Conservation (phyloP, 2,888 invertebrate genomes). For the Achlya flavicornis region DNA sequence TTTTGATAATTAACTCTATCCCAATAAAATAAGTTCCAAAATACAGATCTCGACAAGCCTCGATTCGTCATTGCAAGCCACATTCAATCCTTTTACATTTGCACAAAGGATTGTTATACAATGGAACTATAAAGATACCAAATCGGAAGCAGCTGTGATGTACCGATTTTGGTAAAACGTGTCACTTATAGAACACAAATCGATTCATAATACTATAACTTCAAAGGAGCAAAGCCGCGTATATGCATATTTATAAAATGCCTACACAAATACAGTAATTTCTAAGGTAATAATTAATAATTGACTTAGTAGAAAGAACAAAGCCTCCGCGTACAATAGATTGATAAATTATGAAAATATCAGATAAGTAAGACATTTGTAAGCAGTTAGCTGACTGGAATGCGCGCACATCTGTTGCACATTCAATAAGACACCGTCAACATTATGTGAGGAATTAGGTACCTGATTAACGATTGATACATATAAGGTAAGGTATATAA, state of each 20-base stretch:
- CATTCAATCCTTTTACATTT: not conserved
- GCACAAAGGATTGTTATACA: not conserved
- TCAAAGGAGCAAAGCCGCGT: not conserved
- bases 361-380: not conserved
- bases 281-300: not conserved
- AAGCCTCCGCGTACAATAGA: not conserved
- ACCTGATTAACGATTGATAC: not conserved
- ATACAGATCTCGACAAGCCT: not conserved
- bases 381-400: not conserved
- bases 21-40: not conserved
- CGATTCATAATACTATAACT: not conserved
- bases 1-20: no score
- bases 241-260: not conserved
- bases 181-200: not conserved
- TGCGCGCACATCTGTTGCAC: not conserved
- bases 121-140: not conserved
- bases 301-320: constrained; percentile 3
- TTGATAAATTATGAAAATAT: constrained; percentile 7
- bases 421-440: not conserved
- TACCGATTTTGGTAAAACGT: not conserved
- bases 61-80: not conserved
- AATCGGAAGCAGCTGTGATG: constrained; percentile 4
- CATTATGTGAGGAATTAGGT: not conserved
- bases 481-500: not conserved
- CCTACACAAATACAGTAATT: not conserved